Percentiles rank a stretch among this genome's conserved stretches.
phyloP scores from a whole-genome alignment of 2,113 vertebrate species.

The Channa maculata region DNA sequence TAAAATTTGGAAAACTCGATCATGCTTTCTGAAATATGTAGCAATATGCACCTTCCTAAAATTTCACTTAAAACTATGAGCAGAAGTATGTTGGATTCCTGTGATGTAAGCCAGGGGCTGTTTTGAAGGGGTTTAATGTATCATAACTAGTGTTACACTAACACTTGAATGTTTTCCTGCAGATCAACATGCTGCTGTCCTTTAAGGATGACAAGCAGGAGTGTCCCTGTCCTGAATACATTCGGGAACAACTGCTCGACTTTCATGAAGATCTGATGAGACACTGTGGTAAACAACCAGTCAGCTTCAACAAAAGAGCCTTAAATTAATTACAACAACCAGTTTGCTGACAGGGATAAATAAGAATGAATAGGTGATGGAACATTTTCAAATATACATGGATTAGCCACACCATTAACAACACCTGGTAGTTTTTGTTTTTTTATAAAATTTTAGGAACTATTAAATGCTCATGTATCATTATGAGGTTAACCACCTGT shows the following conservation, averaged over 20 bases:
- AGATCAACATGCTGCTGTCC: conserved; percentile 98
- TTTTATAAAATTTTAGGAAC: no score
- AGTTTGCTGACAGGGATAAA: no score
- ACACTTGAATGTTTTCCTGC: conserved; percentile 5
- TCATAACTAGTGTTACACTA: neutral
- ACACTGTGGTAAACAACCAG: conserved; percentile 88
- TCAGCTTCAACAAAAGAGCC: neutral
- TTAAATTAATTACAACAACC: no score
- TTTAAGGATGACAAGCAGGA: conserved; percentile 96
- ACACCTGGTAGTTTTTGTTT: no score
- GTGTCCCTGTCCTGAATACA: conserved; percentile 93
- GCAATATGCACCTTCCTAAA: neutral
- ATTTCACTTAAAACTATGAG: neutral
- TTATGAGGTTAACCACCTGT: no score
- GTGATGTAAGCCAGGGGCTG: neutral
- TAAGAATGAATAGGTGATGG: no score
- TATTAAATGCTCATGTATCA: no score
- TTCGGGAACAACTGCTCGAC: conserved; percentile 91
- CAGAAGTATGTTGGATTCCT: neutral
- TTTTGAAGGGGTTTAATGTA: neutral
- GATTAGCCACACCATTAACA: no score
- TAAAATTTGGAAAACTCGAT: no score
- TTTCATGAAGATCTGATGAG: conserved; percentile 97
- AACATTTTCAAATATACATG: no score
- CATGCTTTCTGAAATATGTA: no score